phyloP scores from a whole-genome alignment of 2,797 vertebrate species.

The Phylloscopus collybita region DNA sequence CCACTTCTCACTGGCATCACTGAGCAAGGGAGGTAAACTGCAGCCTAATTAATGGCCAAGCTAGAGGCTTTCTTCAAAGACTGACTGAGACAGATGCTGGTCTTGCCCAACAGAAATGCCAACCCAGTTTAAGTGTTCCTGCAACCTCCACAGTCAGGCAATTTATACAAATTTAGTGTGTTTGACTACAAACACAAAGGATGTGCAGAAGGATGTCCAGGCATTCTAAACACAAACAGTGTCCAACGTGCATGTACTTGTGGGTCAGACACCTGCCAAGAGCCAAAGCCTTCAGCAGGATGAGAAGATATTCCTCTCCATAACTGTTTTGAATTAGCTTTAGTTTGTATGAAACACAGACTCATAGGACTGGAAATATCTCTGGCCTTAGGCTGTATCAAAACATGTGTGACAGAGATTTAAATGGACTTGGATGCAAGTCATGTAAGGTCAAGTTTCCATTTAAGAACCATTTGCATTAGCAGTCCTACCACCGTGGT shows the following conservation, averaged over 20 bases:
- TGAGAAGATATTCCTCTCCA: not conserved
- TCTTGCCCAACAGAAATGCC: not conserved
- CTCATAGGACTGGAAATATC: constrained; percentile 36
- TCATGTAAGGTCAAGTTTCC: constrained; percentile 56
- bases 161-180: not conserved
- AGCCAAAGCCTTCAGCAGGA: not conserved
- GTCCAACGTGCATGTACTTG: not conserved
- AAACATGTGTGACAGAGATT: constrained; percentile 62
- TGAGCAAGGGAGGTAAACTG: not conserved
- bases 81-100: not conserved
- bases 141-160: not conserved
- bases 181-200: not conserved
- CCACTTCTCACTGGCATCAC: not conserved
- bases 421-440: constrained; percentile 66
- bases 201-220: not conserved
- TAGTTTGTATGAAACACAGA: constrained; percentile 12
- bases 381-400: constrained; percentile 38
- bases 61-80: not conserved
- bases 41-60: not conserved
- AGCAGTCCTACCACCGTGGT: not conserved
- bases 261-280: not conserved
- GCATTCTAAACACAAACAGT: not conserved
- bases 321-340: not conserved
- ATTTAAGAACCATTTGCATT: constrained; percentile 46
- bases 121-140: not conserved